Conservation (phyloP, 2,113 vertebrate genomes). For the Pontoporia blainvillei region DNA sequence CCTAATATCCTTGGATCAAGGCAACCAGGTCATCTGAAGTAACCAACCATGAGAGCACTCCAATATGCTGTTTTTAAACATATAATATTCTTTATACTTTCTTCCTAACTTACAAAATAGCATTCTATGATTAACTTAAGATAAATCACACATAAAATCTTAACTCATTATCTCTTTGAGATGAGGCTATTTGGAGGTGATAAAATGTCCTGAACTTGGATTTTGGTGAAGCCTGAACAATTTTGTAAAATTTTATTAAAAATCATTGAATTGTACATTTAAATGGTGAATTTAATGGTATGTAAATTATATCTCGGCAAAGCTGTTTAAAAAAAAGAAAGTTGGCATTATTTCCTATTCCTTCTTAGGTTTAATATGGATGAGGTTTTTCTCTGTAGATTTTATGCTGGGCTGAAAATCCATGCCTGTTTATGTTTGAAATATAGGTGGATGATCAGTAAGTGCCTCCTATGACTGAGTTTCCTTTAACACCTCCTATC, state of each 20-base stretch:
- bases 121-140: not conserved
- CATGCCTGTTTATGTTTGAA: not conserved
- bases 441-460: not conserved
- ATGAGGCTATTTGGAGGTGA: not conserved
- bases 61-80: not conserved
- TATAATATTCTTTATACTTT: not conserved
- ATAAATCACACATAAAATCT: not conserved
- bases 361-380: not conserved
- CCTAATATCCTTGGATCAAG: not conserved
- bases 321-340: not conserved
- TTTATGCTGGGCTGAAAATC: not conserved
- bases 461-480: not conserved
- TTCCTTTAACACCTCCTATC: not conserved
- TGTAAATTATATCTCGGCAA: not conserved
- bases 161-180: conserved; percentile 12
- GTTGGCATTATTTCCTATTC: not conserved
- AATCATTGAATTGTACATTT: not conserved
- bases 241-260: conserved; percentile 32
- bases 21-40: not conserved
- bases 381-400: not conserved
- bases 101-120: not conserved
- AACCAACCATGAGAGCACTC: not conserved
- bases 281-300: conserved; percentile 1
- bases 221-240: not conserved
- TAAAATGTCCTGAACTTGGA: not conserved